phyloP scores from a whole-genome alignment of 2,888 invertebrate genomes.

The Reticulitermes lucifugus region DNA sequence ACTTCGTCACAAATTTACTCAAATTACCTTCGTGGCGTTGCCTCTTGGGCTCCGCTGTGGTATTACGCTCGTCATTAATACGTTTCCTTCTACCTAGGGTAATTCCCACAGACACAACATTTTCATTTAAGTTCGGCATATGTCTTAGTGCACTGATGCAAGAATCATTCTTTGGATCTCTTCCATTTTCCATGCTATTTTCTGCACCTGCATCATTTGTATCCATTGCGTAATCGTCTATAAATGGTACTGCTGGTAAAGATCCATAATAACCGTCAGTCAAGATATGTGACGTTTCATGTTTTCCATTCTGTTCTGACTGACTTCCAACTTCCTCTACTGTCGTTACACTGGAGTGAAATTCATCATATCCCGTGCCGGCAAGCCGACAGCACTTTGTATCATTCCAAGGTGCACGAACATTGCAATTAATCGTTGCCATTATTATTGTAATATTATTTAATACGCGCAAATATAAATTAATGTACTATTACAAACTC shows the following conservation, averaged over 20 bases:
- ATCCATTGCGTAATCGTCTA: constrained; percentile 31
- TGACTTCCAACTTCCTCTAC: neutral
- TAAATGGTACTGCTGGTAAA: constrained; percentile 55
- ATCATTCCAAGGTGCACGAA: neutral
- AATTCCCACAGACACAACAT: neutral
- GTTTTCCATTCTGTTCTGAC: neutral
- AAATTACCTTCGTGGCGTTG: constrained; percentile 26
- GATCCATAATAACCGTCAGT: constrained; percentile 58
- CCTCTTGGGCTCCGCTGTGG: neutral
- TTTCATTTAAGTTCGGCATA: neutral
- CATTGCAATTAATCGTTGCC: constrained; percentile 24
- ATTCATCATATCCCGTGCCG: constrained; percentile 19
- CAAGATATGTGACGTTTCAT: constrained; percentile 49
- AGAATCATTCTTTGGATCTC: neutral
- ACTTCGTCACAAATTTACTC: neutral
- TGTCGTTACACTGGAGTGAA: neutral
- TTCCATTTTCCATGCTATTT: neutral
- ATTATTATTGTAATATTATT: neutral
- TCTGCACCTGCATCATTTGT: constrained; percentile 3
- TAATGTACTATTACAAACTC: neutral
- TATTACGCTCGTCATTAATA: neutral
- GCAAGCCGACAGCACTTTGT: constrained; percentile 11
- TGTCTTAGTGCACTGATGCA: neutral
- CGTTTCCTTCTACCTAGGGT: constrained; percentile 23
- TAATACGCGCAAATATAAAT: neutral